Evolutionary conservation across 2,888 invertebrate genomes (phyloP), one percentile per base, ranked within the genome.

Genomic region (Nomada flava): DNA sequence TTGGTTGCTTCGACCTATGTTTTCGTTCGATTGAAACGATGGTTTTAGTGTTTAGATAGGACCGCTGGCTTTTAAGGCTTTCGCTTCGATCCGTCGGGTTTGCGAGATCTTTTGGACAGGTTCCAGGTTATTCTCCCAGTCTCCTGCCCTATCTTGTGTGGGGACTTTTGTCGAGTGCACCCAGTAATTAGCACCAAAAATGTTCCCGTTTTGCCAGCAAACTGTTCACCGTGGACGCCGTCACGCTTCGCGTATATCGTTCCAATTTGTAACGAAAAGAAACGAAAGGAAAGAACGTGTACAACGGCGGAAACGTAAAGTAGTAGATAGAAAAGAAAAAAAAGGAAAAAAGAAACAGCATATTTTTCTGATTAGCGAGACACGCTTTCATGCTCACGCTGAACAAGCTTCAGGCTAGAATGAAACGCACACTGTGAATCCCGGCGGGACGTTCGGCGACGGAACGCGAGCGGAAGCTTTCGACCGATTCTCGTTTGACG

Each of bases 351-450:
- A 23, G 18, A 18, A 44, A 18, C 55, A 4, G 5, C 23, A 18
- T 26, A 11, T 2, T 47, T 20, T 42, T 42, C 15, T 42, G 10
- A 65, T 52, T 23, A 44, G 18, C 23, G 20, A 23, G 18, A 70
- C 79, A 74, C 74, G 59, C 65, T 67, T 80, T 52, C 42, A 79
- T 52, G 74, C 81, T 74, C 81, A 80, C 81, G 81, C 81, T 79
- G 80, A 74, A 74, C 74, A 69, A 70, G 70, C 74, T 67, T 73
- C 23, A 42, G 47, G 72, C 74, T 69, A 69, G 68, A 62, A 53
- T 26, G 80, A 73, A 15, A 76, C 68, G n/a, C 20, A 42, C 59
- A 53, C 42, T 55, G 50, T 62, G 55, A 62, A 64, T 57, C 47
- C 63, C 11, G 23, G 52, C 36, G 18, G 50, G 65, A 15, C 65